phyloP scores from a whole-genome alignment of 37 sponge, comb jelly and placozoan species.

The Axinella damicornis region DNA sequence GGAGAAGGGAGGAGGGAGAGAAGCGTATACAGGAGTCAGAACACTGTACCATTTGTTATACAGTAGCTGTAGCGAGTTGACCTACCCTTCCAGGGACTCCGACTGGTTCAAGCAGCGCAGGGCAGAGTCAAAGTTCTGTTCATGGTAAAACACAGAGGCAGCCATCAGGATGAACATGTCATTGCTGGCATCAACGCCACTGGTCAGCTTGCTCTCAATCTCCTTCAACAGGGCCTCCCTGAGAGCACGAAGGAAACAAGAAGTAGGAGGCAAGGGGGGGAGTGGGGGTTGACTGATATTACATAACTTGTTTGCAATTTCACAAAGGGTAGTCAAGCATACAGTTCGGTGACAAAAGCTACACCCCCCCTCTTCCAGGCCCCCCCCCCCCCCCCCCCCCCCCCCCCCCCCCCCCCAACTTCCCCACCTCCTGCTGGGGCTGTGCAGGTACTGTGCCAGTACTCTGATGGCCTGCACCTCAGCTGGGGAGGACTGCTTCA shows the following conservation, averaged over 20 bases:
- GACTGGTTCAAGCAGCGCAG: constrained; percentile 82
- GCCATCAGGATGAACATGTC: constrained; percentile 85
- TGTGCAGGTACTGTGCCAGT: constrained; percentile 86
- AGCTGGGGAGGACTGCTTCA: constrained; percentile 64
- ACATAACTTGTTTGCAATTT: no score
- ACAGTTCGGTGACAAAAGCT: no score
- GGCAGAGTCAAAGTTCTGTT: constrained; percentile 85
- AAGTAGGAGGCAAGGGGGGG: no score
- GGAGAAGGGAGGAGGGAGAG: background rate
- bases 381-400: no score
- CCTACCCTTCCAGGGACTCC: constrained; percentile 86
- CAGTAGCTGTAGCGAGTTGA: no score
- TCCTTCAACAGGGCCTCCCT: constrained; percentile 71
- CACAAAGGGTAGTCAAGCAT: no score
- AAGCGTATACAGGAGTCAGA: no score
- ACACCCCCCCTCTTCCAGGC: no score
- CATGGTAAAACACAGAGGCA: constrained; percentile 77
- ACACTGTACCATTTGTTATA: no score
- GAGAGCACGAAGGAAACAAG: no score
- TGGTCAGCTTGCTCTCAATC: constrained; percentile 70
- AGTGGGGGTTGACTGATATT: no score
- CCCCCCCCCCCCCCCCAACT: no score
- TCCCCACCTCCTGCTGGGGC: constrained; percentile 64
- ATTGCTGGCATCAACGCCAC: constrained; percentile 80
- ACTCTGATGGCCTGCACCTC: constrained; percentile 88